phyloP scores from a whole-genome alignment of 2,797 vertebrate species.

The Spinus olivaceus region DNA sequence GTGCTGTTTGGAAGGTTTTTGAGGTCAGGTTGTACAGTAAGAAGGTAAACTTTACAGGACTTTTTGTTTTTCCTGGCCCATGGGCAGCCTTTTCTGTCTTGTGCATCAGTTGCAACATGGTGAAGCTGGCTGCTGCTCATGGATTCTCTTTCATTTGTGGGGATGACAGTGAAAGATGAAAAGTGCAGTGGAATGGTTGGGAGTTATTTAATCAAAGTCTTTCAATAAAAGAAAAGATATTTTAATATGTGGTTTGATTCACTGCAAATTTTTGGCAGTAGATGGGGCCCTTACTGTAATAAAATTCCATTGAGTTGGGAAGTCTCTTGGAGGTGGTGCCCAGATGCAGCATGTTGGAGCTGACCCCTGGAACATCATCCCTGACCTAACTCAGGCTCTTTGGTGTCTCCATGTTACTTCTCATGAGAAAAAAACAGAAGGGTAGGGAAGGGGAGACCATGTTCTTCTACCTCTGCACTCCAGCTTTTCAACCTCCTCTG shows the following conservation, averaged over 20 bases:
- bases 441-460: fast-evolving
- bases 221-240: neutral
- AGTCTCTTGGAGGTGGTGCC: neutral
- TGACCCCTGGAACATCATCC: neutral
- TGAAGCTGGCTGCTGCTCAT: neutral
- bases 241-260: slow-evolving; percentile 4
- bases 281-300: slow-evolving; percentile 57
- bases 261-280: slow-evolving; percentile 54
- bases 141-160: neutral
- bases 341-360: neutral
- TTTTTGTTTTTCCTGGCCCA: neutral
- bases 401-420: neutral
- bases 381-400: neutral
- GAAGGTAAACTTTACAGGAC: neutral
- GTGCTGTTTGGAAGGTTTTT: neutral
- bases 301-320: neutral
- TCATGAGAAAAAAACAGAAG: neutral
- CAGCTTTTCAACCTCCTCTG: neutral
- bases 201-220: neutral
- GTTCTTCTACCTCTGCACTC: neutral
- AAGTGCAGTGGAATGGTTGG: neutral
- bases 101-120: fast-evolving
- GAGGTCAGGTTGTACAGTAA: neutral
- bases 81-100: neutral
- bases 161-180: neutral